Base-by-base conservation (phyloP, 53 echinoderm and acorn worm species). In the Paracentrotus lividus region DNA sequence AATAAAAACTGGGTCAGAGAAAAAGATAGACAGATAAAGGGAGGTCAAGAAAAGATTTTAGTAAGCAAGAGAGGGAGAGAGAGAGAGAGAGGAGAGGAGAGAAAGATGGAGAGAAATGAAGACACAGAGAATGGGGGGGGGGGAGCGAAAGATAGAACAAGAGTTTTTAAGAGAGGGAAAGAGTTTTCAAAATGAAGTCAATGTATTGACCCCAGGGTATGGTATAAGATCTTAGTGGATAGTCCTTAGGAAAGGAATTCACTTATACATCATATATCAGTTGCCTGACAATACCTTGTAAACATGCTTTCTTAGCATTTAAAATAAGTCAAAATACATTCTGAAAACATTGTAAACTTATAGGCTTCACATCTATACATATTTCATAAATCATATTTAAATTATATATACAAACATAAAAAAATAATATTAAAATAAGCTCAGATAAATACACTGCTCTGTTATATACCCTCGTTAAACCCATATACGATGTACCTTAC, bases 331-430 rank as follows among this genome's bases (percentile, higher is more conserved):
- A 4, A 54, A 59, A 59, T 2, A 24, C 16, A 59, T 59, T 59
- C 59, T 68, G 33, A 24, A 9, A 68, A 68, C 6, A 8, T 12
- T 8, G 34, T 4, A 67, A 40, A 75, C 15, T 38, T 42, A 5
- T 42, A 42, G 1, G 64, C 31, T 76, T 76, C 21, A 76, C 21
- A 76, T 36, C 76, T 40, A 40, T 14, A 42, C 27, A 15, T 9
- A 81, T n/a, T 47, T 81, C 44, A 81, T 81, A 81, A 81, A 81
- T 27, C 47, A 47, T 3, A 23, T 49, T 10, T 13, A n/a, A 38
- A 81, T n/a, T 45, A 81, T 43, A 77, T 77, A 81, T 81, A 81
- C 26, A 81, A n/a, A 26, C 47, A 45, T n/a, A 15, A 26, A 21
- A 72, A 4, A 27, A 72, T 72, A 72, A 33, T 72, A 43, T 8